Conservation (phyloP, 2,888 invertebrate genomes). For the Drosophila neoperkinsi region DNA sequence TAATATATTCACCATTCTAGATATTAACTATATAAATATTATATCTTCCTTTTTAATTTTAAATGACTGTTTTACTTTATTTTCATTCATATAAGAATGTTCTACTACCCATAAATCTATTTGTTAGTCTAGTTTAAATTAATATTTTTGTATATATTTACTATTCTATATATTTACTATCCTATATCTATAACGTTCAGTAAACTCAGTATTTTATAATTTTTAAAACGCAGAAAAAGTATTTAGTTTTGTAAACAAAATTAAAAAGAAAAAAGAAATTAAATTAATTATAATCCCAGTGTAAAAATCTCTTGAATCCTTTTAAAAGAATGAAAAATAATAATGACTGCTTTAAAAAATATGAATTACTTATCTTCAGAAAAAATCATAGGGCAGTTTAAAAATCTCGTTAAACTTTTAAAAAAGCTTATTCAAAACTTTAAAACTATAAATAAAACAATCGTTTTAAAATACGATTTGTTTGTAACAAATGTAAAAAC, state of each 20-base stretch:
- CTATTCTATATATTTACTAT: fast-evolving
- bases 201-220: neutral
- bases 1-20: neutral
- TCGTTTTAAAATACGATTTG: neutral
- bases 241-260: neutral
- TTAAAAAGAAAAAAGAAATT: neutral
- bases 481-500: neutral
- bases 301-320: neutral
- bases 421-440: neutral
- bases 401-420: neutral
- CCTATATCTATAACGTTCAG: fast-evolving
- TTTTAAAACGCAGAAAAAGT: neutral
- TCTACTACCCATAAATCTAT: neutral
- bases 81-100: neutral
- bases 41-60: fast-evolving
- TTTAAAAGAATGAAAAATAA: neutral
- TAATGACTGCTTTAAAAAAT: neutral
- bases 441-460: neutral
- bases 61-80: neutral
- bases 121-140: neutral
- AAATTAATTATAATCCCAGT: neutral
- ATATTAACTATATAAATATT: fast-evolving
- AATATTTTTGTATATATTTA: neutral
- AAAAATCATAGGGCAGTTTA: fast-evolving
- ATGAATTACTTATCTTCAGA: neutral